Conservation (phyloP, 2,888 invertebrate species). For the Caenorhabditis becei region DNA sequence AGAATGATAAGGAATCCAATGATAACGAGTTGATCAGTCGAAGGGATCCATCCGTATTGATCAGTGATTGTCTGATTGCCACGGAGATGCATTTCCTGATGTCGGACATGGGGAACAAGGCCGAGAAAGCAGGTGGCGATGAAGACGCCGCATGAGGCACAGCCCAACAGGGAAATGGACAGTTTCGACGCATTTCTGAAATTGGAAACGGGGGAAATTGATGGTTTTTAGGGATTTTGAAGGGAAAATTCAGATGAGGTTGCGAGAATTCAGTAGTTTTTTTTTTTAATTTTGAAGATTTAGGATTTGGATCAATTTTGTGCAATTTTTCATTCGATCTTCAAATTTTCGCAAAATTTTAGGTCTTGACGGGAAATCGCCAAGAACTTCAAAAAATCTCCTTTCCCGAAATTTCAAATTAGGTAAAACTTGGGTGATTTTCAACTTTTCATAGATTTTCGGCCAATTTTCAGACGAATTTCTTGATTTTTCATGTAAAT, state of each 20-base stretch:
- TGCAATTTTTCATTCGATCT: not conserved
- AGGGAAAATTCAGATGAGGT: not conserved
- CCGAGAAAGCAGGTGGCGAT: constrained; percentile 85
- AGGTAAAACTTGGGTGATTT: too few relatives aligned
- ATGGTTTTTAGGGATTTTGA: not conserved
- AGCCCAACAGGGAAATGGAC: constrained; percentile 79
- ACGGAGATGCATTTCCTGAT: constrained; percentile 71
- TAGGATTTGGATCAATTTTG: not conserved
- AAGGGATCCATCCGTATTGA: constrained; percentile 37
- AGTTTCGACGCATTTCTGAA: constrained; percentile 53
- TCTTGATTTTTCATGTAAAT: too few relatives aligned
- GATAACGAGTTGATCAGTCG: constrained; percentile 75
- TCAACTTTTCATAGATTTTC: too few relatives aligned
- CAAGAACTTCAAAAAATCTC: too few relatives aligned
- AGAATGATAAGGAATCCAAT: constrained; percentile 78
- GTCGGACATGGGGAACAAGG: constrained; percentile 84
- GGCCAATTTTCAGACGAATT: too few relatives aligned
- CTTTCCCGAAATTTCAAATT: too few relatives aligned
- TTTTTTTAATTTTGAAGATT: not conserved
- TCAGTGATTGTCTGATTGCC: constrained; percentile 36
- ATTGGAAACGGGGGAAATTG: not conserved
- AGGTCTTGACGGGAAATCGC: too few relatives aligned
- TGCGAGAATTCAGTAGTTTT: too few relatives aligned
- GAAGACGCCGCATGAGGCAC: constrained; percentile 85
- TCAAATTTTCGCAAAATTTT: too few relatives aligned